These are phyloP conservation scores for Coenonympha arcania DNA, from an alignment of 2,888 invertebrate species.

Conservation along the genomic window DNA sequence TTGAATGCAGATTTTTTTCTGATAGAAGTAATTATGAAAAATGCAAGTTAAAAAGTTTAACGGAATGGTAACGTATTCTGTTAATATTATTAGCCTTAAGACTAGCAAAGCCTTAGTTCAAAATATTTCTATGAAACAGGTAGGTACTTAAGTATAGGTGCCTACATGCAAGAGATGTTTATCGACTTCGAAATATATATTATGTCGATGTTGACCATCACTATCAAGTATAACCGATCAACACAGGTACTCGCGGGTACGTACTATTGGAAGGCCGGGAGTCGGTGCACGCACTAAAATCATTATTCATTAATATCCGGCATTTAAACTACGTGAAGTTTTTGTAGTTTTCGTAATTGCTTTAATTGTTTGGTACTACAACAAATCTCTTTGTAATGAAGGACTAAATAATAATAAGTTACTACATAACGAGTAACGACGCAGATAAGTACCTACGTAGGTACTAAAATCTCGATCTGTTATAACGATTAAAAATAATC, in stretches of 20 bases:
- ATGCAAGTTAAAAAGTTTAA: too few relatives aligned
- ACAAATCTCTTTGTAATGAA: slow-evolving; percentile 19
- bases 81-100: too few relatives aligned
- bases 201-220: slow-evolving; percentile 1
- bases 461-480: too few relatives aligned
- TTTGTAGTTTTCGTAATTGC: slow-evolving; percentile 34
- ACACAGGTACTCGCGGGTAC: too few relatives aligned
- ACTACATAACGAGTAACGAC: too few relatives aligned
- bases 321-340: slow-evolving; percentile 37
- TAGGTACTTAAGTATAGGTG: neutral
- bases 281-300: slow-evolving; percentile 44
- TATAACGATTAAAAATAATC: too few relatives aligned
- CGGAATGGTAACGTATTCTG: too few relatives aligned
- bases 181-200: neutral
- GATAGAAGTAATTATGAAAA: too few relatives aligned
- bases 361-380: slow-evolving; percentile 27
- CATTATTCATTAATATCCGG: slow-evolving; percentile 50
- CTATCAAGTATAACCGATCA: too few relatives aligned
- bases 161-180: neutral
- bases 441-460: neutral
- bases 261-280: slow-evolving; percentile 17
- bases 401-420: slow-evolving; percentile 2
- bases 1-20: too few relatives aligned
- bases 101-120: too few relatives aligned
- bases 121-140: too few relatives aligned